Conservation (phyloP, 2,797 vertebrate species). For the Rachycentron canadum region DNA sequence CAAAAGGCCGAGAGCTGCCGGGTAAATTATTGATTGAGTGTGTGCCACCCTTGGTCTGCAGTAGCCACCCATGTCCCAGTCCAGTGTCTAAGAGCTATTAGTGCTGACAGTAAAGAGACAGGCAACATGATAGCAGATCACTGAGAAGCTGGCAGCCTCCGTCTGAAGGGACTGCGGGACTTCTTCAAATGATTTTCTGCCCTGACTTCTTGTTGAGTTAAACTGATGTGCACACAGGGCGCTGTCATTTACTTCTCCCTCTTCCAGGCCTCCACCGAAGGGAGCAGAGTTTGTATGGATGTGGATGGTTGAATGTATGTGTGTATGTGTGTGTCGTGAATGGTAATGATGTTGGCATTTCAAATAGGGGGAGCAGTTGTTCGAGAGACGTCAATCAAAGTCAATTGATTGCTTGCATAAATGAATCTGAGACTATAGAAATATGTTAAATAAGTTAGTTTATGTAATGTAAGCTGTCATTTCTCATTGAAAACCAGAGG, state of each 20-base stretch:
- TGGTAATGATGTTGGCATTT: slow-evolving; percentile 50
- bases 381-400: slow-evolving; percentile 24
- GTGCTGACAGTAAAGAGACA: slow-evolving; percentile 79
- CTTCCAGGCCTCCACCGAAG: slow-evolving; percentile 36
- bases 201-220: slow-evolving; percentile 75
- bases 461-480: not conserved
- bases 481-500: not conserved
- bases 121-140: slow-evolving; percentile 73
- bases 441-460: not conserved
- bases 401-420: slow-evolving; percentile 20
- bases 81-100: slow-evolving; percentile 71
- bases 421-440: slow-evolving; percentile 14
- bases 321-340: slow-evolving; percentile 27
- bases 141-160: slow-evolving; percentile 69
- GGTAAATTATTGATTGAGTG: slow-evolving; percentile 72
- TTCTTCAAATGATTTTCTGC: slow-evolving; percentile 77
- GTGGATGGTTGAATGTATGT: slow-evolving; percentile 35
- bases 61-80: slow-evolving; percentile 64
- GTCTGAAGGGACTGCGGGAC: slow-evolving; percentile 74
- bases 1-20: slow-evolving; percentile 41
- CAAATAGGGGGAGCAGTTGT: slow-evolving; percentile 19
- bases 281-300: slow-evolving; percentile 29
- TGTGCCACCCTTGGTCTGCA: slow-evolving; percentile 63
- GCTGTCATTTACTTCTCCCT: slow-evolving; percentile 67
- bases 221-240: slow-evolving; percentile 73